Evolutionary conservation across 2,113 vertebrate genomes (phyloP).

Genomic region (Periophthalmodon schlosseri): DNA sequence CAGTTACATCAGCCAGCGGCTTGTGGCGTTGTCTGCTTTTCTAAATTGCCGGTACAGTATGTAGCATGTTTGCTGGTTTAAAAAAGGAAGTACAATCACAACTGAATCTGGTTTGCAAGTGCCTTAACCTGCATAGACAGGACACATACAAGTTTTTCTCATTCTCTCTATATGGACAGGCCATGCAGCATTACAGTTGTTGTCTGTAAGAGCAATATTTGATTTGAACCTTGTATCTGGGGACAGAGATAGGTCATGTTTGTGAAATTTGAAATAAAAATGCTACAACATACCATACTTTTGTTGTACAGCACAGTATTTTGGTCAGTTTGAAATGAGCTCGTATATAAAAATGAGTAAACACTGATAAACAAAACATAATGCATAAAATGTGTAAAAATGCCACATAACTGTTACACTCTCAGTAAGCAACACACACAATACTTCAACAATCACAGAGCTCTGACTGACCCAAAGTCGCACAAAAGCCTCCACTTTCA

Average conservation of each 20-base stretch:
- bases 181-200: too few species aligned
- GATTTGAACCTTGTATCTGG: too few species aligned
- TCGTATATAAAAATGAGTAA: constrained; percentile 48
- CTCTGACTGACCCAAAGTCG: constrained; percentile 47
- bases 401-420: constrained; percentile 37
- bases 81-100: too few species aligned
- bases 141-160: too few species aligned
- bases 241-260: too few species aligned
- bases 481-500: constrained; percentile 45
- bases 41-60: constrained; percentile 11
- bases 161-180: too few species aligned
- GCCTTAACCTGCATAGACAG: too few species aligned
- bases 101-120: too few species aligned
- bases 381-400: constrained; percentile 42
- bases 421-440: constrained; percentile 46
- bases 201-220: too few species aligned
- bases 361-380: constrained; percentile 64
- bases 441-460: constrained; percentile 42
- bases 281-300: too few species aligned
- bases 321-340: constrained; percentile 57
- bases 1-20: constrained; percentile 62
- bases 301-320: constrained; percentile 57
- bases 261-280: too few species aligned
- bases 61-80: too few species aligned
- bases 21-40: constrained; percentile 68